phyloP scores from a whole-genome alignment of 2,113 vertebrate species.

The Charadrius vociferus region DNA sequence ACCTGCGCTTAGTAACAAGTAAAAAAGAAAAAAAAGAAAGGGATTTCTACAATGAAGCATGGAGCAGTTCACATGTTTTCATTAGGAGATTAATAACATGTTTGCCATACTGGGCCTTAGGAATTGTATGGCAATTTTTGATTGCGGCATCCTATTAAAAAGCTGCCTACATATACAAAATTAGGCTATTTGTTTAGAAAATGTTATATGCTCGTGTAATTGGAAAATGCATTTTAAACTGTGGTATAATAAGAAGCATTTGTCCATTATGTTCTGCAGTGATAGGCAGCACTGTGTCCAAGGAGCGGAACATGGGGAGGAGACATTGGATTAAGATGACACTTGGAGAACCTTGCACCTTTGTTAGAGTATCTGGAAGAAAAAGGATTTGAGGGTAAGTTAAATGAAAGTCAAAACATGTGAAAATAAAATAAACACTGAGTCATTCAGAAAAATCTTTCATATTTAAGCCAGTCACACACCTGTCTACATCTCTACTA shows the following conservation, averaged over 20 bases:
- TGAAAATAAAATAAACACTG: neutral
- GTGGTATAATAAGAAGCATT: neutral
- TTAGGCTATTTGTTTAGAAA: conserved; percentile 41
- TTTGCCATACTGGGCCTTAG: neutral
- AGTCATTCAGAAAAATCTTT: neutral
- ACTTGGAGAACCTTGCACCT: neutral
- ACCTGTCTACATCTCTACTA: neutral
- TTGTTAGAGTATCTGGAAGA: neutral
- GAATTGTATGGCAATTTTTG: conserved; percentile 9
- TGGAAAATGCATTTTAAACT: conserved; percentile 35
- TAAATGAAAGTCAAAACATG: neutral
- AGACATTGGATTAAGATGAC: neutral
- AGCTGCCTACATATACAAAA: conserved; percentile 14
- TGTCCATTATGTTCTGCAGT: neutral
- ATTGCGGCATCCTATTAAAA: neutral
- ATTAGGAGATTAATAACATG: neutral
- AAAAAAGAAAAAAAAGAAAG: neutral
- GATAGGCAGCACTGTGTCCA: neutral
- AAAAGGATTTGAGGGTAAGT: neutral
- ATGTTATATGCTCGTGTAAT: neutral
- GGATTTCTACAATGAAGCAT: neutral
- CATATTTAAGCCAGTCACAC: neutral
- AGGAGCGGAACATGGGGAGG: rapidly evolving
- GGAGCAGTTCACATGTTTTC: neutral
- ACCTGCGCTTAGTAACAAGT: neutral